phyloP scores from a whole-genome alignment of 2,888 invertebrate species.

The Lysandra coridon region DNA sequence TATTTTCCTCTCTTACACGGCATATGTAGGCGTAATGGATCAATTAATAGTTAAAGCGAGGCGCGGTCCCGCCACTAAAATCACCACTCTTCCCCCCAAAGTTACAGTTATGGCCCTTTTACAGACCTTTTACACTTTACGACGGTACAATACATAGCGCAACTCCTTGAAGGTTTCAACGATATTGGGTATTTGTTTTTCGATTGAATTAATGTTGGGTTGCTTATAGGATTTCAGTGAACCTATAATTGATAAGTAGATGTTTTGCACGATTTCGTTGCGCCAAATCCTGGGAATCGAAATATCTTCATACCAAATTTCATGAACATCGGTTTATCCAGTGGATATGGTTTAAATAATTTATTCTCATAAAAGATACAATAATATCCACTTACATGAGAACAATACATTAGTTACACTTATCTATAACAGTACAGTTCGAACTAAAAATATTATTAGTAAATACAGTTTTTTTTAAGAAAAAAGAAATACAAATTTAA shows the following conservation, averaged over 20 bases:
- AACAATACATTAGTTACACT: no score
- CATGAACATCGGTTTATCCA: no score
- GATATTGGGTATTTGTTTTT: slow-evolving; percentile 24
- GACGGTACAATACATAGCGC: slow-evolving; percentile 72
- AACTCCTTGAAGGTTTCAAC: slow-evolving; percentile 44
- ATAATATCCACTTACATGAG: no score
- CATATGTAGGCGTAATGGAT: slow-evolving; percentile 52
- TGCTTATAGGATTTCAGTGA: not conserved
- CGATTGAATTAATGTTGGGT: not conserved
- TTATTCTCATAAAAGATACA: no score
- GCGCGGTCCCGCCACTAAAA: slow-evolving; percentile 73
- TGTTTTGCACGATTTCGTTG: no score
- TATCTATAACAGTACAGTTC: no score
- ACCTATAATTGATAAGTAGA: not conserved
- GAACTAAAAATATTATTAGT: no score
- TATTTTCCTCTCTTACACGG: slow-evolving; percentile 16
- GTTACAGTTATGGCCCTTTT: slow-evolving; percentile 79
- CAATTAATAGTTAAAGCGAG: slow-evolving; percentile 69
- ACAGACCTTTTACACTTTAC: slow-evolving; percentile 80
- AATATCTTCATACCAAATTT: no score
- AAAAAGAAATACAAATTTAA: no score
- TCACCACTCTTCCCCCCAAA: slow-evolving; percentile 68
- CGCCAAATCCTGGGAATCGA: no score
- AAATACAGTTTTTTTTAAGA: no score
- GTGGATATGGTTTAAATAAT: no score